phyloP scores from a whole-genome alignment of 2,888 invertebrate genomes.

The Homarus gammarus region DNA sequence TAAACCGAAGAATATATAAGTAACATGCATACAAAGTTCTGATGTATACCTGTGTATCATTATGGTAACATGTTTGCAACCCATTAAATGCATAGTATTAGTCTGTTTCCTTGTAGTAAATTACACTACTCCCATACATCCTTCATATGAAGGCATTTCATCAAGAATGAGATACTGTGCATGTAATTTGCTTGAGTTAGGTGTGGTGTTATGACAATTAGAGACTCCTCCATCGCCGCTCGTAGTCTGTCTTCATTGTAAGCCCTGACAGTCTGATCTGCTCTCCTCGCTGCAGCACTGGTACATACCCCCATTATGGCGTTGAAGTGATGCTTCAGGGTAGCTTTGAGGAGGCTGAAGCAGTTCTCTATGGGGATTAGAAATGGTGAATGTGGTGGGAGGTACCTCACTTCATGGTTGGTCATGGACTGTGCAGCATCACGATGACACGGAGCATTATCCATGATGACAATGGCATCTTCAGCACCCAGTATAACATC shows the following conservation, averaged over 20 bases:
- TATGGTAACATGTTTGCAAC: neutral
- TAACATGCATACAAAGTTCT: too few relatives aligned
- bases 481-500: too few relatives aligned
- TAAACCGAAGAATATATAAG: neutral
- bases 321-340: constrained; percentile 41
- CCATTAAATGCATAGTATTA: neutral
- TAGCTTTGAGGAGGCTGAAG: too few relatives aligned
- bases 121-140: constrained; percentile 23
- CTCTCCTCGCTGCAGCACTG: constrained; percentile 41
- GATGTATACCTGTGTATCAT: too few relatives aligned
- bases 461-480: too few relatives aligned
- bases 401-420: too few relatives aligned
- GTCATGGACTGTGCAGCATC: too few relatives aligned
- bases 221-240: constrained; percentile 18
- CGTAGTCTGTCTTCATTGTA: constrained; percentile 22
- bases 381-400: too few relatives aligned
- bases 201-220: too few relatives aligned
- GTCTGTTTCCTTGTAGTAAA: constrained; percentile 23
- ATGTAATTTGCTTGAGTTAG: neutral
- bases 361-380: too few relatives aligned
- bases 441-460: too few relatives aligned
- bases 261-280: constrained; percentile 35
- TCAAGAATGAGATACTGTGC: constrained; percentile 9
- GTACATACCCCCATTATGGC: constrained; percentile 18
- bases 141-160: constrained; percentile 30